Evolutionary conservation across 2,797 vertebrate genomes (phyloP).

Genomic region (Cuniculus paca): DNA sequence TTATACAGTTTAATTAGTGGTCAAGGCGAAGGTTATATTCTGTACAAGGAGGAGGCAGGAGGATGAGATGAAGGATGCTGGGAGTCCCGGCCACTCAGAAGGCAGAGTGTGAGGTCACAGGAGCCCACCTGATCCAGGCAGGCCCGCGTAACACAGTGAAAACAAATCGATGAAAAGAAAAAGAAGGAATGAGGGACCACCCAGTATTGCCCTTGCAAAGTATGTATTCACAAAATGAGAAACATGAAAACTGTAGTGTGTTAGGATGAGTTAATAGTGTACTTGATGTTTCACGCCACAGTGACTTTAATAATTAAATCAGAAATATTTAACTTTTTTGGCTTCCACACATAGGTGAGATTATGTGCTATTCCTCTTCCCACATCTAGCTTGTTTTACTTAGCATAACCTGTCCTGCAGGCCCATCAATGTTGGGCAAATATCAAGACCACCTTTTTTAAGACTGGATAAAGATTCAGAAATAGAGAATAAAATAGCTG

Average conservation of each 20-base stretch:
- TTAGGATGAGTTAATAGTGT: not conserved
- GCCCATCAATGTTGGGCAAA: not conserved
- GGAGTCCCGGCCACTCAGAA: not conserved
- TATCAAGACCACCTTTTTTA: not conserved
- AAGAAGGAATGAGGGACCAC: not conserved
- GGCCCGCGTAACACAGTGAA: not conserved
- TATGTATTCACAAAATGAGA: not conserved
- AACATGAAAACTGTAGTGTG: not conserved
- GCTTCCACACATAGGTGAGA: not conserved
- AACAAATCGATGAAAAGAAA: not conserved
- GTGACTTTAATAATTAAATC: not conserved
- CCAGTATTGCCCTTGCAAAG: not conserved
- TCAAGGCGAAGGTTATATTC: not conserved
- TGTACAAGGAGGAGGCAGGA: not conserved
- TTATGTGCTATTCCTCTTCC: not conserved
- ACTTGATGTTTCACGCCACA: not conserved
- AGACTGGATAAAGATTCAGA: not conserved
- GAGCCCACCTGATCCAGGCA: not conserved
- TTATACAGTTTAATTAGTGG: not conserved
- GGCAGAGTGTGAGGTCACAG: not conserved
- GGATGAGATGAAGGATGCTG: rapidly evolving
- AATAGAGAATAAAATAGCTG: not conserved
- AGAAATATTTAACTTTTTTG: not conserved
- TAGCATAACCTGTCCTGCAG: not conserved
- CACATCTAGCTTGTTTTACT: not conserved